Conservation (phyloP, 2,888 invertebrate species). For the Thymelicus sylvestris region DNA sequence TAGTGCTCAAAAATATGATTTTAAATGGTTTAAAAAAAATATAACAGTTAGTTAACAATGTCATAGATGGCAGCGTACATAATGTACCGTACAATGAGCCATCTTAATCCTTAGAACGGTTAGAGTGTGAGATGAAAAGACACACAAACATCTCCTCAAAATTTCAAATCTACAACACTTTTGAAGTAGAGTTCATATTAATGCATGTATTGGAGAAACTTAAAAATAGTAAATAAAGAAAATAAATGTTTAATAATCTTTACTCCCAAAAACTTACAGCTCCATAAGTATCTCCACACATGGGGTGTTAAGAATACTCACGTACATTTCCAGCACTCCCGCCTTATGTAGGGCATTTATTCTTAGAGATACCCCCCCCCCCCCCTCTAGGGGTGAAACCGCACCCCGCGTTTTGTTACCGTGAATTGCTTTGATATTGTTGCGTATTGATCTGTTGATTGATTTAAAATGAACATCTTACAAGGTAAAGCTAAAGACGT, state of each 20-base stretch:
- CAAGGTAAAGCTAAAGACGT: neutral
- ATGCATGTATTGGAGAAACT: too few species aligned
- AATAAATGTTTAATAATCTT: neutral
- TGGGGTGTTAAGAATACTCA: constrained; percentile 78
- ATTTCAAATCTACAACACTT: too few species aligned
- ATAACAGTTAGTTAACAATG: too few species aligned
- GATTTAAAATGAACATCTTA: constrained; percentile 16
- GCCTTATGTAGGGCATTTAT: constrained; percentile 83
- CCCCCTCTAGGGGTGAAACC: constrained; percentile 55
- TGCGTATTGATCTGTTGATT: constrained; percentile 55
- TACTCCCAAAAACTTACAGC: constrained; percentile 45
- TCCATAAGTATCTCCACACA: constrained; percentile 57
- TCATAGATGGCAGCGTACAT: too few species aligned
- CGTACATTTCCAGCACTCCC: constrained; percentile 83
- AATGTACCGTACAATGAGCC: too few species aligned
- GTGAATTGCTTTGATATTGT: constrained; percentile 54
- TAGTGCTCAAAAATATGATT: too few species aligned
- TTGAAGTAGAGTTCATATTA: too few species aligned
- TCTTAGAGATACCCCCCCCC: constrained; percentile 68
- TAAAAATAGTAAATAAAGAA: too few species aligned
- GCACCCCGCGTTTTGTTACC: constrained; percentile 63
- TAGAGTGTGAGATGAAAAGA: too few species aligned
- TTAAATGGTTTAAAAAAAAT: too few species aligned
- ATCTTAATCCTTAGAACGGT: too few species aligned
- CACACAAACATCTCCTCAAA: too few species aligned